phyloP scores from a whole-genome alignment of 2,113 vertebrate species.

The Atrichornis clamosus region DNA sequence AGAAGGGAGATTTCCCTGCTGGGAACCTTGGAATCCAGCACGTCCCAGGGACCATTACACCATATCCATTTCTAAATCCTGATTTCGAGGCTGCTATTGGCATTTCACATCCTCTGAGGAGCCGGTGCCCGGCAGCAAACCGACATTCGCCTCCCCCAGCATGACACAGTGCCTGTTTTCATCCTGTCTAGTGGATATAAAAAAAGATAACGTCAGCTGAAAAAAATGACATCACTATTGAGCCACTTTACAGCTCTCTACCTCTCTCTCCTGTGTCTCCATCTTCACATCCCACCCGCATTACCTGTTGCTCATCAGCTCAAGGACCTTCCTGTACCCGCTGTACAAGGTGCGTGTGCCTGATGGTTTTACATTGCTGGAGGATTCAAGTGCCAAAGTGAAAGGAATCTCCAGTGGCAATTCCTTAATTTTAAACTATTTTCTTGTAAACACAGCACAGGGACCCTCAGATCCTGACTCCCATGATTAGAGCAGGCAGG shows the following conservation, averaged over 20 bases:
- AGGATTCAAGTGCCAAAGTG: background rate
- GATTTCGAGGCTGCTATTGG: background rate
- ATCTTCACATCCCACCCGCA: background rate
- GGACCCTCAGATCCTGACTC: background rate
- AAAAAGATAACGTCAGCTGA: background rate
- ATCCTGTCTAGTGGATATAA: background rate
- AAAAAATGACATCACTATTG: background rate
- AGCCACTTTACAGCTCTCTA: background rate
- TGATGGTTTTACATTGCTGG: background rate
- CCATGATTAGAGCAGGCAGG: background rate
- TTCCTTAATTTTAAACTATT: background rate
- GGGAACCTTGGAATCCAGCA: background rate
- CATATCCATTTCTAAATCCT: background rate
- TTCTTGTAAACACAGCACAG: rapidly evolving
- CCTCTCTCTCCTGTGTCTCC: background rate
- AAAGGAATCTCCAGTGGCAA: background rate
- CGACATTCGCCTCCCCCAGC: background rate
- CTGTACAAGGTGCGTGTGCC: background rate
- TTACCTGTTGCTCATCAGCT: background rate
- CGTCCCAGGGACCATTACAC: background rate
- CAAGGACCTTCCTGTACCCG: background rate
- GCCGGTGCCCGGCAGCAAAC: background rate
- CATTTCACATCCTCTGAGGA: background rate
- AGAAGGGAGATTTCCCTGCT: background rate
- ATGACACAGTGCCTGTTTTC: background rate